Percentiles rank a stretch among this genome's conserved stretches.
These are phyloP conservation scores for Cylas formicarius DNA, from an alignment of 1,140 invertebrate genomes.

Conservation along the genomic window DNA sequence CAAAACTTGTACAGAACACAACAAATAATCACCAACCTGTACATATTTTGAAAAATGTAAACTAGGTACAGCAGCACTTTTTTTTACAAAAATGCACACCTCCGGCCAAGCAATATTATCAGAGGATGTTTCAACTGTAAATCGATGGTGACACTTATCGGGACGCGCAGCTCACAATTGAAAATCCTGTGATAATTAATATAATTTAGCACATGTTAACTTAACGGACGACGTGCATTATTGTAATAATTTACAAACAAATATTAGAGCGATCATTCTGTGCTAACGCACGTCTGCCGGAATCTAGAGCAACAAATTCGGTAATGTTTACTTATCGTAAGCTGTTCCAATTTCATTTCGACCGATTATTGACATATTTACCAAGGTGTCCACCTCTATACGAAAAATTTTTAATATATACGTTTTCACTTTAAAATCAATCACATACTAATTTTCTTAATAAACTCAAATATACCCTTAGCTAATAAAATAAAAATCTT, in stretches of 20 bases:
- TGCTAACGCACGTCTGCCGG: no score
- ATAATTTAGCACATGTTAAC: conserved; percentile 32
- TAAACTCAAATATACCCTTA: conserved; percentile 1
- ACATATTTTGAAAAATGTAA: conserved; percentile 8
- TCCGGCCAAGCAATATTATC: conserved; percentile 20
- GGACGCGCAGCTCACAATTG: conserved; percentile 11
- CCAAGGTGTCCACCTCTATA: not conserved
- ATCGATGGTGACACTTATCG: conserved; percentile 17
- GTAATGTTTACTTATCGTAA: no score
- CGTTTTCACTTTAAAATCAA: not conserved
- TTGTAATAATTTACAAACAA: conserved; percentile 35
- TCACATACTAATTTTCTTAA: conserved; percentile 3
- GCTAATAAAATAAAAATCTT: no score
- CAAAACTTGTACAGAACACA: conserved; percentile 15
- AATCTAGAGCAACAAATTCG: no score
- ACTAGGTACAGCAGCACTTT: conserved; percentile 1
- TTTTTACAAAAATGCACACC: conserved; percentile 7
- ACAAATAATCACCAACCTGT: conserved; percentile 14
- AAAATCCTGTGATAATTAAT: conserved; percentile 28
- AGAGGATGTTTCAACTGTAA: conserved; percentile 14
- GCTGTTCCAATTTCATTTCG: no score
- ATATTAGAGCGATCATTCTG: no score
- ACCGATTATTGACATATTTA: no score
- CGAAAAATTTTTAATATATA: not conserved
- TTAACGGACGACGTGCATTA: conserved; percentile 30